Evolutionary conservation across 2,113 vertebrate genomes (phyloP).

Genomic region (Dasypus novemcinctus): DNA sequence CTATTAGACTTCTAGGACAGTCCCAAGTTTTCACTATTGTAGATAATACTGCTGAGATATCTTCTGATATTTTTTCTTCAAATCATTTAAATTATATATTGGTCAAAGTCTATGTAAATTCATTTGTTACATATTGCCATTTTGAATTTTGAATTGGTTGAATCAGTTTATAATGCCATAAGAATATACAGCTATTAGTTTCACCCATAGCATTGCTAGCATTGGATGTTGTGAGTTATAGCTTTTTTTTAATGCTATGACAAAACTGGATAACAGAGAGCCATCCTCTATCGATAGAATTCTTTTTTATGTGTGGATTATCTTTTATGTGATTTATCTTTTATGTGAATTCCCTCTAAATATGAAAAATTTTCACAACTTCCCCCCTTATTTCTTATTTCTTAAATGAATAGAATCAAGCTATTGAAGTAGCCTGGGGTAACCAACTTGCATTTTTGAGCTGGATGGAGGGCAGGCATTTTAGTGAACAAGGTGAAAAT

Average conservation of each 20-base stretch:
- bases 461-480: slow-evolving; percentile 89
- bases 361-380: background rate
- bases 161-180: background rate
- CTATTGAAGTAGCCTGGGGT: slow-evolving; percentile 89
- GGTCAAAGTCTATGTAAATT: background rate
- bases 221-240: background rate
- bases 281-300: background rate
- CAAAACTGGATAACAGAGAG: background rate
- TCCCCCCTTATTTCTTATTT: slow-evolving; percentile 32
- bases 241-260: background rate
- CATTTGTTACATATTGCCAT: background rate
- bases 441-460: slow-evolving; percentile 88
- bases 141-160: slow-evolving; percentile 1
- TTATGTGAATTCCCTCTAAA: slow-evolving; percentile 20
- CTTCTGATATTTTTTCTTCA: slow-evolving; percentile 7
- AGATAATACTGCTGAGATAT: background rate
- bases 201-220: background rate
- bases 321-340: background rate
- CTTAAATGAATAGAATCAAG: slow-evolving; percentile 87
- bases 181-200: background rate
- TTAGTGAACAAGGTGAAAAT: slow-evolving; percentile 79
- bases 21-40: background rate
- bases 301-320: background rate
- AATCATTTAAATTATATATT: background rate
- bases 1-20: background rate